These are phyloP conservation scores for Tinamus major DNA, from an alignment of 2,797 vertebrate genomes.

Conservation along the genomic window DNA sequence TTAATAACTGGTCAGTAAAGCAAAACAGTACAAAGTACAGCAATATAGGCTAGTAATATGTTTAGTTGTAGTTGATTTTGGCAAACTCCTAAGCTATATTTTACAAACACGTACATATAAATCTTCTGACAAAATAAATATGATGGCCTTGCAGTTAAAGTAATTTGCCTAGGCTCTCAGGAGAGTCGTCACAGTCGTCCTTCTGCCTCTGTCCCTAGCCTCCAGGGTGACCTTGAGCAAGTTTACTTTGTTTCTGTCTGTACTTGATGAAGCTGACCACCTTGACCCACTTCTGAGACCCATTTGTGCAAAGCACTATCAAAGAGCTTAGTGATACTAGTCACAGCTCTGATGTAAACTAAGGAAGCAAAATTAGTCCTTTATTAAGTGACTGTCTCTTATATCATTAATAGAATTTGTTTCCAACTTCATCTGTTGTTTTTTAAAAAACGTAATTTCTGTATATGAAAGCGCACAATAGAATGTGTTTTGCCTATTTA, in stretches of 20 bases:
- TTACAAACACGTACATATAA: not conserved
- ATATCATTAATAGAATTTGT: not conserved
- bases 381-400: not conserved
- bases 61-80: not conserved
- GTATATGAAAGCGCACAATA: not conserved
- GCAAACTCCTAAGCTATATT: not conserved
- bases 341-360: not conserved
- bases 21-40: not conserved
- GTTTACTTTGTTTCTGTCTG: not conserved
- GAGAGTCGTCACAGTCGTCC: not conserved
- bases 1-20: not conserved
- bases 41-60: not conserved
- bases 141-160: not conserved
- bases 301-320: not conserved
- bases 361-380: not conserved
- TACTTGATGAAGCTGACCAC: not conserved
- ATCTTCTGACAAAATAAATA: not conserved
- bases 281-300: not conserved
- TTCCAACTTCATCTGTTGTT: not conserved
- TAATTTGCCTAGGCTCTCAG: not conserved
- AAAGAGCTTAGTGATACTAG: not conserved
- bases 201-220: not conserved
- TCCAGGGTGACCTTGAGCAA: not conserved
- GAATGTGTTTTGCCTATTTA: not conserved
- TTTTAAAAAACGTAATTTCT: not conserved